These are phyloP conservation scores for Coccyzus lansbergi DNA, from an alignment of 2,797 vertebrate genomes.

Conservation along the genomic window DNA sequence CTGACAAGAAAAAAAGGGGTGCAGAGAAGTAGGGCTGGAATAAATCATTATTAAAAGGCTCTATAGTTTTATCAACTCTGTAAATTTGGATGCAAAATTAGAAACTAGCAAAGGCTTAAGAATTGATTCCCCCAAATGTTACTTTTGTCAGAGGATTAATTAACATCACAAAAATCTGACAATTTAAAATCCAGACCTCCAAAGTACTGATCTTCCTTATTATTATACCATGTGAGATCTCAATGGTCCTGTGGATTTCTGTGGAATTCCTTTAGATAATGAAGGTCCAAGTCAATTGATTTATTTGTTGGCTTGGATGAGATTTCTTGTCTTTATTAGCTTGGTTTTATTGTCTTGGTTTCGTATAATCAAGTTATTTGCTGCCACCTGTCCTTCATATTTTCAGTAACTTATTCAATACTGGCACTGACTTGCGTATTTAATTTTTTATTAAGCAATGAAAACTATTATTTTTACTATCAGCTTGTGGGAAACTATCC, in stretches of 20 bases:
- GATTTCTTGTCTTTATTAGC: background rate
- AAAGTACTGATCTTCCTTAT: background rate
- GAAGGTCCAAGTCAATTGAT: background rate
- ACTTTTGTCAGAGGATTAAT: background rate
- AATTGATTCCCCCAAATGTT: background rate
- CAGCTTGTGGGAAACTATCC: accelerated
- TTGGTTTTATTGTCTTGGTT: background rate
- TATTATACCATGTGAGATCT: background rate
- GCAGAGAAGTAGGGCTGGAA: background rate
- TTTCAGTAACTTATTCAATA: background rate
- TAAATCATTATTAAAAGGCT: background rate
- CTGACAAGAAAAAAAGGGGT: background rate
- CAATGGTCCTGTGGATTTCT: background rate
- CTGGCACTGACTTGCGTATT: background rate
- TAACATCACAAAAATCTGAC: background rate
- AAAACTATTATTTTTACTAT: background rate
- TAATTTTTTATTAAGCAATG: background rate
- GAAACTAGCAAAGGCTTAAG: background rate
- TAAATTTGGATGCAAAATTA: background rate
- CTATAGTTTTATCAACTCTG: background rate
- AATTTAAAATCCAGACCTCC: background rate
- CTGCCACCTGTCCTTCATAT: background rate
- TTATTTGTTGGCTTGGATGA: background rate
- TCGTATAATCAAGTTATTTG: background rate
- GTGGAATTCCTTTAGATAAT: background rate